Percentiles rank a stretch among this genome's conserved stretches.
phyloP scores from a whole-genome alignment of 35 echinoderm and acorn worm genomes.

The Patiria miniata region DNA sequence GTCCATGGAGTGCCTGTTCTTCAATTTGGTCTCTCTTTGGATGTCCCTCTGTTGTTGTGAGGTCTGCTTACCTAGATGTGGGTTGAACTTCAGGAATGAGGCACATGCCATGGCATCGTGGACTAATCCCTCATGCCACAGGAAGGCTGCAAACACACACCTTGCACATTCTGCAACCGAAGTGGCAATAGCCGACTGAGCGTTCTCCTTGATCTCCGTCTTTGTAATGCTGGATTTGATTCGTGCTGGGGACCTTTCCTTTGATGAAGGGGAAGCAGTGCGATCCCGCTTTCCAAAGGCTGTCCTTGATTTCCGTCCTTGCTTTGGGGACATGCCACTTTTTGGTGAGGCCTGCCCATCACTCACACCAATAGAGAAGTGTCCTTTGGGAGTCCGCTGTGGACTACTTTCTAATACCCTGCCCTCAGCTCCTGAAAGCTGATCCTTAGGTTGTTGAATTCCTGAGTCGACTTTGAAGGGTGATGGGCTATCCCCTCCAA shows the following conservation, averaged over 20 bases:
- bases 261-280: conserved; percentile 82
- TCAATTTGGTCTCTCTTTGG: conserved; percentile 75
- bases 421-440: neutral
- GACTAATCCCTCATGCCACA: conserved; percentile 92
- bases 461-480: neutral
- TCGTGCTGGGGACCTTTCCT: conserved; percentile 85
- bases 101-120: conserved; percentile 99
- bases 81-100: conserved; percentile 90
- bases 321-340: conserved; percentile 80
- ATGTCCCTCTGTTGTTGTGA: conserved; percentile 44
- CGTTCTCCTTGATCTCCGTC: conserved; percentile 64
- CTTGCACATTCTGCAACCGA: conserved; percentile 94
- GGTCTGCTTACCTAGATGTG: conserved; percentile 74
- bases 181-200: conserved; percentile 79
- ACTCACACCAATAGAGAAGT: conserved; percentile 86
- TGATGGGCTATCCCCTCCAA: neutral
- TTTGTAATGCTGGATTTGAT: conserved; percentile 47
- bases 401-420: conserved; percentile 34
- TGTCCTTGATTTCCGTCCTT: conserved; percentile 60
- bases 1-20: conserved; percentile 98
- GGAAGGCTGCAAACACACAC: conserved; percentile 87
- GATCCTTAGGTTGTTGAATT: neutral
- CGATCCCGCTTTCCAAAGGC: conserved; percentile 68
- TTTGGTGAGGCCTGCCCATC: conserved; percentile 82
- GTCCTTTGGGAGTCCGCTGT: conserved; percentile 70